Evolutionary conservation across 2,797 vertebrate species (phyloP).

Genomic region (Selene dorsalis): DNA sequence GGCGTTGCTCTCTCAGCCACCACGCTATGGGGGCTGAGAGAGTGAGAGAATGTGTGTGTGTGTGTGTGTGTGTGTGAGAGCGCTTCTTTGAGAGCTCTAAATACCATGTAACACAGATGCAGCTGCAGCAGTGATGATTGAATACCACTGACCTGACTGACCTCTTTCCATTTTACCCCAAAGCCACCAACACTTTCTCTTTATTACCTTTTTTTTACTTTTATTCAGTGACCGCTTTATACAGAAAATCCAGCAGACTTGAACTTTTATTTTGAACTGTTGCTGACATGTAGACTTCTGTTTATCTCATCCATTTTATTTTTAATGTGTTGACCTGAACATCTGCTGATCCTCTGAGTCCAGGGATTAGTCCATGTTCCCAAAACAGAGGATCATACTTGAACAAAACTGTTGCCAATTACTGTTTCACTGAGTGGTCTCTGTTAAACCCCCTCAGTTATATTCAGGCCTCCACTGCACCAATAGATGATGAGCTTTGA

Average conservation of each 20-base stretch:
- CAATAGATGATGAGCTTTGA: neutral
- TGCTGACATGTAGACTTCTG: neutral
- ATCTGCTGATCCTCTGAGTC: slow-evolving; percentile 48
- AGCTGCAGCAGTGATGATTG: too few relatives aligned
- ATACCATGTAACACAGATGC: too few relatives aligned
- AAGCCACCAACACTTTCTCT: too few relatives aligned
- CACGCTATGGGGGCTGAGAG: too few relatives aligned
- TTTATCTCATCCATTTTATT: neutral
- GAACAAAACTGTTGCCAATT: slow-evolving; percentile 32
- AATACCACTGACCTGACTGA: too few relatives aligned
- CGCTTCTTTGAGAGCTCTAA: too few relatives aligned
- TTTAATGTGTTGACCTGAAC: slow-evolving; percentile 28
- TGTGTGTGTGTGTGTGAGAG: too few relatives aligned
- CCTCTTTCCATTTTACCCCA: too few relatives aligned
- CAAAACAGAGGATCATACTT: slow-evolving; percentile 45
- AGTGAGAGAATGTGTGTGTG: too few relatives aligned
- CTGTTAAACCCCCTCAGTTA: slow-evolving; percentile 17
- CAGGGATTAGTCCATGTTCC: slow-evolving; percentile 44
- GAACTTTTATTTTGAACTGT: neutral
- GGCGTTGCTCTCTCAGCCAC: too few relatives aligned
- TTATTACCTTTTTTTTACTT: neutral
- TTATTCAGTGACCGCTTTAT: neutral
- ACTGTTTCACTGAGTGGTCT: slow-evolving; percentile 15
- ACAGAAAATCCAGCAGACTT: neutral
- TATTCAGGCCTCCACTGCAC: neutral